Percentiles rank a stretch among this genome's conserved stretches.
These are phyloP conservation scores for Metacarcinus magister DNA, from an alignment of 2,888 invertebrate species.

Conservation along the genomic window DNA sequence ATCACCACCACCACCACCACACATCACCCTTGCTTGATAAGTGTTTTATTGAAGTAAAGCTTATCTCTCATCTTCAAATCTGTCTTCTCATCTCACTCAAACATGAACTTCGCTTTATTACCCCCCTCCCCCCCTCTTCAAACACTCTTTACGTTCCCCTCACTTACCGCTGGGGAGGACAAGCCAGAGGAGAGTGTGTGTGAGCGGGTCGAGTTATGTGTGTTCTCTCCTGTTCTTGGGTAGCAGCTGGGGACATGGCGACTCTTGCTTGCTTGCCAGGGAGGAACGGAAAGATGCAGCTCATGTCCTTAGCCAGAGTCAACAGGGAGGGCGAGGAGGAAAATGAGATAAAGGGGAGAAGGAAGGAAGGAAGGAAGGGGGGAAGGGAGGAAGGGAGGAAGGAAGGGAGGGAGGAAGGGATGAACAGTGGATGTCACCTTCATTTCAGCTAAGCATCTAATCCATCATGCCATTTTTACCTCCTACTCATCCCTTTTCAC, in stretches of 20 bases:
- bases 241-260: background rate
- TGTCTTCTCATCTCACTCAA: background rate
- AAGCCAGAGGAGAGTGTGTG: too few relatives aligned
- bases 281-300: conserved; percentile 19
- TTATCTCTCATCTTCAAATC: background rate
- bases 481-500: too few relatives aligned
- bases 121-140: background rate
- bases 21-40: background rate
- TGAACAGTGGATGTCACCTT: background rate
- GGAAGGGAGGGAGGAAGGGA: background rate
- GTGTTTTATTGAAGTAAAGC: background rate
- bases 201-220: too few relatives aligned
- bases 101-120: background rate
- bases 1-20: background rate
- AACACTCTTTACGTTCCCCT: too few relatives aligned
- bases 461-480: background rate
- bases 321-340: background rate
- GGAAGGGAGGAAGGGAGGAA: background rate
- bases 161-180: too few relatives aligned
- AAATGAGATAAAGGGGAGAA: background rate
- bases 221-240: too few relatives aligned
- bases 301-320: conserved; percentile 50
- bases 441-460: background rate
- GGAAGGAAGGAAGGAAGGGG: too few relatives aligned
- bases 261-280: background rate